A percentile compares a stretch with the other conserved stretches of the same genome.
Evolutionary conservation across 2,888 invertebrate genomes (phyloP).

Genomic region (Dynastes hyllus): DNA sequence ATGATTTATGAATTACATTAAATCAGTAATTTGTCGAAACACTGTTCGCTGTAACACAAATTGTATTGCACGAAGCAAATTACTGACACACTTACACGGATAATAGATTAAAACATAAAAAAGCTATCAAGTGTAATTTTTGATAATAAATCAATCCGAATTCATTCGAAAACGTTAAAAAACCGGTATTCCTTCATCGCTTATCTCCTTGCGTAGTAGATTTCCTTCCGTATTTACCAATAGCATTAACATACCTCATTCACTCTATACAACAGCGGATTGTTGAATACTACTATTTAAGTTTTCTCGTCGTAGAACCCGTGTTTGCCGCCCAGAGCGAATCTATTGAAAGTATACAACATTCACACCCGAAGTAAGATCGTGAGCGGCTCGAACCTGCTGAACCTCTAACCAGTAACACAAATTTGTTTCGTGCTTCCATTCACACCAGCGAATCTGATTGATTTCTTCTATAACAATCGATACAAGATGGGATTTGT

Average conservation of each 20-base stretch:
- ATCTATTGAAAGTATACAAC: slow-evolving; percentile 58
- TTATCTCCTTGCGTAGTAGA: background rate
- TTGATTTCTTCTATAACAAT: slow-evolving; percentile 11
- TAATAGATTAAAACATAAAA: too few species aligned
- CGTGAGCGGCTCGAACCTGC: slow-evolving; percentile 7
- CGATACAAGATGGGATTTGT: background rate
- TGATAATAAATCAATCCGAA: too few species aligned
- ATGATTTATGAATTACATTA: too few species aligned
- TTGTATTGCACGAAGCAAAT: too few species aligned
- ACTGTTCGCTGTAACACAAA: too few species aligned
- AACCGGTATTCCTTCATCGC: background rate
- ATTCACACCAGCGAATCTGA: background rate
- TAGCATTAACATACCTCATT: slow-evolving; percentile 18
- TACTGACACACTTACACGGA: too few species aligned
- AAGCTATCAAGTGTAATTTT: too few species aligned
- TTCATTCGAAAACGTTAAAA: background rate
- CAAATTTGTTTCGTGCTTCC: slow-evolving; percentile 59
- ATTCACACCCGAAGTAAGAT: slow-evolving; percentile 60
- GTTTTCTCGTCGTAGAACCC: slow-evolving; percentile 7
- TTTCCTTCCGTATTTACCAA: slow-evolving; percentile 35
- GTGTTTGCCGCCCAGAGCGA: slow-evolving; percentile 13
- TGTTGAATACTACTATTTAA: background rate
- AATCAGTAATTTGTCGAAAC: too few species aligned
- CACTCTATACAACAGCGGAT: background rate
- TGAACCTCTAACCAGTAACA: slow-evolving; percentile 68